These are phyloP conservation scores for Leptinotarsa rubiginosa DNA, from an alignment of 2,888 invertebrate genomes.

Conservation along the genomic window DNA sequence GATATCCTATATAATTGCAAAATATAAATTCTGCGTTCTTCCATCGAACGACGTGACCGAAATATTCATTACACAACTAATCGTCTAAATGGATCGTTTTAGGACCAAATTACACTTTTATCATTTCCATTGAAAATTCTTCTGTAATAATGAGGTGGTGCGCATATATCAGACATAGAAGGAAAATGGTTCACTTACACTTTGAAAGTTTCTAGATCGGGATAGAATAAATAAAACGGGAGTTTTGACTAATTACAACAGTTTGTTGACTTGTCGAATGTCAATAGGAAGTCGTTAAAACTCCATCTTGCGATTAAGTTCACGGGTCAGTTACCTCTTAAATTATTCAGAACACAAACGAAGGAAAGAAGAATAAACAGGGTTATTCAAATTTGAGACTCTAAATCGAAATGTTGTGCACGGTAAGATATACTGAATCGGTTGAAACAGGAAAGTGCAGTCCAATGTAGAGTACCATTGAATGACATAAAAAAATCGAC, in stretches of 20 bases:
- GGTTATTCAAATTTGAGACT: too few species aligned
- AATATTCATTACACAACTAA: background rate
- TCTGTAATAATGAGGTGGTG: background rate
- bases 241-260: slow-evolving; percentile 1
- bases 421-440: too few species aligned
- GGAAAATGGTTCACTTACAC: background rate
- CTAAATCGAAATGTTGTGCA: too few species aligned
- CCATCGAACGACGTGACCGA: background rate
- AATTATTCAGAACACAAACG: background rate
- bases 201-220: background rate
- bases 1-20: too few species aligned
- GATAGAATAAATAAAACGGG: background rate
- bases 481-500: too few species aligned
- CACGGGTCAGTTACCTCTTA: background rate
- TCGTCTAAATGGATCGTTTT: background rate
- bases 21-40: background rate
- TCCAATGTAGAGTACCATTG: too few species aligned
- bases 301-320: background rate
- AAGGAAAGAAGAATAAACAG: too few species aligned
- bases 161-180: background rate
- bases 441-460: too few species aligned
- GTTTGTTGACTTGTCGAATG: slow-evolving; percentile 1
- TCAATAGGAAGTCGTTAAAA: background rate
- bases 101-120: background rate
- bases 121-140: background rate